Percentiles rank a stretch among this genome's conserved stretches.
Conservation (phyloP, 2,113 vertebrate genomes). For the Scomber japonicus region DNA sequence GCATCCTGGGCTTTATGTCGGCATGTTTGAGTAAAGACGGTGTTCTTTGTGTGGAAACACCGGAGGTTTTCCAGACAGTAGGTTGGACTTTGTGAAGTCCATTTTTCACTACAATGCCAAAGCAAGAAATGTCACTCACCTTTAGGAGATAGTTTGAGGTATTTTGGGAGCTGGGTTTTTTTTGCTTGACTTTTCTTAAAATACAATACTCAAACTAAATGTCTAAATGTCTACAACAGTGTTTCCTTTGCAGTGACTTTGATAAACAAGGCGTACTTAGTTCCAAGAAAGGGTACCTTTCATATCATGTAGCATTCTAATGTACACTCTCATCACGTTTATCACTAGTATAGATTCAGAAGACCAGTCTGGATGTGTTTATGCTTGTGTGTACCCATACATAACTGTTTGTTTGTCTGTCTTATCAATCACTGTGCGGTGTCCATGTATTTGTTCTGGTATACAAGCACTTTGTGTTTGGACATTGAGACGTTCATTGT, state of each 20-base stretch:
- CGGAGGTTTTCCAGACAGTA: background rate
- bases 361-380: conserved; percentile 22
- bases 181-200: conserved; percentile 27
- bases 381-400: conserved; percentile 46
- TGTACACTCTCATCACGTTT: conserved; percentile 7
- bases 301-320: background rate
- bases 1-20: background rate
- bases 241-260: conserved; percentile 1
- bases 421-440: conserved; percentile 45
- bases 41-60: conserved; percentile 2
- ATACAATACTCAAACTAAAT: background rate
- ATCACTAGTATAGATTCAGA: conserved; percentile 24
- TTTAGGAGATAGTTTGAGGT: conserved; percentile 4
- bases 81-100: conserved; percentile 16
- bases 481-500: conserved; percentile 73
- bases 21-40: background rate
- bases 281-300: conserved; percentile 2
- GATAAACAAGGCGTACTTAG: background rate
- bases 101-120: background rate
- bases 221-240: background rate
- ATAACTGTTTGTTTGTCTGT: conserved; percentile 24
- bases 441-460: conserved; percentile 33
- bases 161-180: conserved; percentile 15
- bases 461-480: conserved; percentile 36
- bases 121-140: conserved; percentile 1